Evolutionary conservation across 2,113 vertebrate genomes (phyloP).

Genomic region (Phocoena phocoena): DNA sequence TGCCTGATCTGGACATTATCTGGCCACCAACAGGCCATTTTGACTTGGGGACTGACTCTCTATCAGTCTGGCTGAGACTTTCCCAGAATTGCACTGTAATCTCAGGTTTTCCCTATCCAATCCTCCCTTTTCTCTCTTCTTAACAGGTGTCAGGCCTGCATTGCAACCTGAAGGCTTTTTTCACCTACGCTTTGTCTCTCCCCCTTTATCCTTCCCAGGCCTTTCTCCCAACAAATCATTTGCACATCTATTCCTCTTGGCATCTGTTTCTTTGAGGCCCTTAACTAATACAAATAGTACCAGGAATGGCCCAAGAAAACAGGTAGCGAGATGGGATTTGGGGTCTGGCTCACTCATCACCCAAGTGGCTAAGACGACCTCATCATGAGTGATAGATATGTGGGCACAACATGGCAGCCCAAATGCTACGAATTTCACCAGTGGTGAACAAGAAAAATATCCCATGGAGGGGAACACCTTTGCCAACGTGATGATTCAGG

Average conservation of each 20-base stretch:
- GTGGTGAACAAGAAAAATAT: background rate
- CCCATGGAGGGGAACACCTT: background rate
- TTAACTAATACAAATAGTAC: background rate
- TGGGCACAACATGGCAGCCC: background rate
- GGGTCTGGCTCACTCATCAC: background rate
- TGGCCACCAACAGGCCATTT: background rate
- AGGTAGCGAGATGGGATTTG: background rate
- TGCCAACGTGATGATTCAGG: background rate
- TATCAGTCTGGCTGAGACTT: background rate
- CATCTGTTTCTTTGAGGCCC: background rate
- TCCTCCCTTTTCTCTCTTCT: background rate
- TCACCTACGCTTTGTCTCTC: background rate
- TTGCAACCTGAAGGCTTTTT: background rate
- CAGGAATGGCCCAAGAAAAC: background rate
- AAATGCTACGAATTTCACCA: background rate
- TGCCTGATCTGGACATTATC: background rate
- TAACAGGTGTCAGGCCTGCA: background rate
- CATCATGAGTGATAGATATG: background rate
- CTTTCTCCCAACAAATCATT: background rate
- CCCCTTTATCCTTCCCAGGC: background rate
- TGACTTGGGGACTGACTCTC: background rate
- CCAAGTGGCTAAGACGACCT: background rate
- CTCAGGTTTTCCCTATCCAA: background rate
- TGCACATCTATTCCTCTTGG: background rate
- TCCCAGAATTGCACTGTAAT: background rate